These are phyloP conservation scores for Halictus ligatus DNA, from an alignment of 2,888 invertebrate species.

Conservation along the genomic window DNA sequence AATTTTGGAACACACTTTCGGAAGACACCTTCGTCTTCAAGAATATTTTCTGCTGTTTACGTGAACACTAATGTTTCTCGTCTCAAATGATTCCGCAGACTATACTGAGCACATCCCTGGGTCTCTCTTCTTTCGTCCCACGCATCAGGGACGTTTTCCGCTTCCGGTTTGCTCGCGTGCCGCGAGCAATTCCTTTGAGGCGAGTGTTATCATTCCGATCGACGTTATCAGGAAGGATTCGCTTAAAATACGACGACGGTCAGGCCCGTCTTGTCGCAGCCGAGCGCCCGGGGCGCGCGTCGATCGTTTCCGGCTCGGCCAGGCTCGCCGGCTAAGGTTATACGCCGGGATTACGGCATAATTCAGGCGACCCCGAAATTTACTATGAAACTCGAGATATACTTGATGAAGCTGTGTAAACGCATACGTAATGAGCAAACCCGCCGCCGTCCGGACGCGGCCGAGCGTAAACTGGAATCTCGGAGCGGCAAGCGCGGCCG, in stretches of 20 bases:
- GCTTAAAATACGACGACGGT: not conserved
- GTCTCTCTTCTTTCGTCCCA: too few relatives aligned
- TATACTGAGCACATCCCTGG: too few relatives aligned
- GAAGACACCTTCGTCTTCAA: too few relatives aligned
- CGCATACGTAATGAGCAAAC: constrained; percentile 54
- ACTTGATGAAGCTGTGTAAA: constrained; percentile 47
- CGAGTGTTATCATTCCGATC: not conserved
- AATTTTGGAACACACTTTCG: too few relatives aligned
- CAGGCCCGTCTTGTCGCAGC: not conserved
- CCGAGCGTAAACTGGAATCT: constrained; percentile 47
- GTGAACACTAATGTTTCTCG: too few relatives aligned
- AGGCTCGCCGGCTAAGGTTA: not conserved
- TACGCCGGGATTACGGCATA: constrained; percentile 29
- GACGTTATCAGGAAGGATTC: constrained; percentile 1
- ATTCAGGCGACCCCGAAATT: constrained; percentile 41
- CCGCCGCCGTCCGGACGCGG: not conserved
- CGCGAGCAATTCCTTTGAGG: not conserved
- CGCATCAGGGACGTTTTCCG: too few relatives aligned
- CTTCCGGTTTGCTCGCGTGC: not conserved
- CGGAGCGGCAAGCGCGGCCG: constrained; percentile 10
- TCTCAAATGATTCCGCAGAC: too few relatives aligned
- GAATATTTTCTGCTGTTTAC: too few relatives aligned
- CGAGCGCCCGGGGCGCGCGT: not conserved
- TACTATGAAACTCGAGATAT: constrained; percentile 41
- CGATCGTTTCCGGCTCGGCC: not conserved